Evolutionary conservation across 2,888 invertebrate species (phyloP).

Genomic region (Rhingia campestris): DNA sequence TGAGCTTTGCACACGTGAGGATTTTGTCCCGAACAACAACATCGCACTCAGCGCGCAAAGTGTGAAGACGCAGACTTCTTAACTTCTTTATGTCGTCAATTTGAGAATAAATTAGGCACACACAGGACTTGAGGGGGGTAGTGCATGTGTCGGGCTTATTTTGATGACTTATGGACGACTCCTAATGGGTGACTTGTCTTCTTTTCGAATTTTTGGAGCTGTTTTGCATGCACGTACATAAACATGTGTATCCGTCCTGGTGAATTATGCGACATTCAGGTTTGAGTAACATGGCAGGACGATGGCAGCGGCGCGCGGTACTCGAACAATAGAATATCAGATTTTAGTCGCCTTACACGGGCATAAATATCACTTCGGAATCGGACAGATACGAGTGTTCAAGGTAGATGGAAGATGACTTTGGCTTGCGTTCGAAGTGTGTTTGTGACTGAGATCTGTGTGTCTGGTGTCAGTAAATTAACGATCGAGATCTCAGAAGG

Average conservation of each 20-base stretch:
- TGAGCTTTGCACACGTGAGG: slow-evolving; percentile 39
- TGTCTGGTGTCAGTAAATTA: slow-evolving; percentile 64
- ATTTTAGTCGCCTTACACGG: slow-evolving; percentile 58
- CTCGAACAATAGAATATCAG: slow-evolving; percentile 67
- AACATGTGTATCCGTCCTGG: slow-evolving; percentile 4
- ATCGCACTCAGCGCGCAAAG: slow-evolving; percentile 20
- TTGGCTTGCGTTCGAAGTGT: slow-evolving; percentile 66
- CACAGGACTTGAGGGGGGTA: slow-evolving; percentile 8
- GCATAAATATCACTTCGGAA: slow-evolving; percentile 51
- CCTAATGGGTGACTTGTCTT: slow-evolving; percentile 11
- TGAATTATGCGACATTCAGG: slow-evolving; percentile 51
- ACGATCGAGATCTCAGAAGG: slow-evolving; percentile 67
- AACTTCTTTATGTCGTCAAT: slow-evolving; percentile 35
- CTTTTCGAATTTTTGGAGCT: slow-evolving; percentile 4
- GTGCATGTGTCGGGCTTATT: not conserved
- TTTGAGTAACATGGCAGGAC: slow-evolving; percentile 41
- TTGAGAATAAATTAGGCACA: slow-evolving; percentile 48
- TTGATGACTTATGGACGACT: slow-evolving; percentile 45
- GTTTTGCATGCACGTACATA: slow-evolving; percentile 33
- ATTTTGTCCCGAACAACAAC: slow-evolving; percentile 13
- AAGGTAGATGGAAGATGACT: slow-evolving; percentile 11
- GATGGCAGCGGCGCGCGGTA: slow-evolving; percentile 55
- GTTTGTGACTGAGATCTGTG: slow-evolving; percentile 43
- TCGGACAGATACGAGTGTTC: slow-evolving; percentile 33
- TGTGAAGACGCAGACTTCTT: slow-evolving; percentile 37